Evolutionary conservation across 2,888 invertebrate species (phyloP), one percentile per base, ranked within the genome.

Genomic region (Thecocarcelia acutangulata): DNA sequence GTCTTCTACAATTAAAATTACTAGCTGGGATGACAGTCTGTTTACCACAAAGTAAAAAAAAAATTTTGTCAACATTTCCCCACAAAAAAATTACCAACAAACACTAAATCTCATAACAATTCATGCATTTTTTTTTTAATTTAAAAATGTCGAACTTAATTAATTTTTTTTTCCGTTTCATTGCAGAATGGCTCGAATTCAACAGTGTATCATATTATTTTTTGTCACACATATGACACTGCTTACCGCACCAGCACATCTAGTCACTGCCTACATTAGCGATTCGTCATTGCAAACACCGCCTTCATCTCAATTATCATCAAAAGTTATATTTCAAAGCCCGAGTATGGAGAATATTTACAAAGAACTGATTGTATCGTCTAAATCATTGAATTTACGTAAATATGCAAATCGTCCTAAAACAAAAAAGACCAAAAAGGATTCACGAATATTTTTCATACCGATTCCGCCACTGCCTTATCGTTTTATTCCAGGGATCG

Each of bases 371-470:
- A 75, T 90, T 72, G 86, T 89, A 44, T 87, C 89, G n/a, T 88
- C 89, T 37, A 90, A 88, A 68, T 89, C 89, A 9, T 83, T 90
- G 11, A 86, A 84, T 59, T 70, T 90, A 63, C 88, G 88, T n/a
- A 90, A 89, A 83, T 89, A 89, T 76, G 85, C 86, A 74, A 88
- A 85, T 42, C 87, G 88, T 24, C 84, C 83, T 42, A 90, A 90
- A 72, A 85, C 86, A 28, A 90, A 90, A 85, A 90, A 89, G 83
- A 85, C 88, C 54, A 87, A 87, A 80, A 90, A 93, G 84, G 95
- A 97, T 87, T 97, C 96, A 0, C 95, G 96, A 44, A 95, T 97
- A 85, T 97, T 95, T 90, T 97, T 96, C 91, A 96, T 97, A 80
- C 93, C 96, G 84, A 91, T 97, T 79, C 97, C 97, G 0, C 95